phyloP scores from a whole-genome alignment of 2,888 invertebrate species.

The Calephelis perditalis region DNA sequence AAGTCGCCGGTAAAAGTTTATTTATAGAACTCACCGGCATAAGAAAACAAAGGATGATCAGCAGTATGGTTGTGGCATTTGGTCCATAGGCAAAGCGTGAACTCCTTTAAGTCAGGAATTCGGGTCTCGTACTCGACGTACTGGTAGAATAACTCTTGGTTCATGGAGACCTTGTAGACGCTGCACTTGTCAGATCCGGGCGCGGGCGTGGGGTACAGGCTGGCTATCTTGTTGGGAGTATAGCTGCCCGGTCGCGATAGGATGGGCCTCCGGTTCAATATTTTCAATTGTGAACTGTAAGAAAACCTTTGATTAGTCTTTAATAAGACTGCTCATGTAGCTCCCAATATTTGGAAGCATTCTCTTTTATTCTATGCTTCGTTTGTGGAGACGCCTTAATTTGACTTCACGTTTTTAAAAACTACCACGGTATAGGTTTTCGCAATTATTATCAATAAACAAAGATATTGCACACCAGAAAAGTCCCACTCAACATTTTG shows the following conservation, averaged over 20 bases:
- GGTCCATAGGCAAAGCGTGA: conserved; percentile 90
- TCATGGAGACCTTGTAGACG: conserved; percentile 83
- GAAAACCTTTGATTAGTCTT: not conserved
- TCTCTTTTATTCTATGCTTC: too few species aligned
- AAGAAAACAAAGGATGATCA: conserved; percentile 90
- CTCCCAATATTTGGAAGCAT: too few species aligned
- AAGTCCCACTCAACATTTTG: too few species aligned
- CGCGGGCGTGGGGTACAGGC: conserved; percentile 33
- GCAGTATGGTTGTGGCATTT: conserved; percentile 89
- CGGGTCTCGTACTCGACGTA: conserved; percentile 85
- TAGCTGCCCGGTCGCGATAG: conserved; percentile 32
- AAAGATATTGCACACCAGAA: too few species aligned
- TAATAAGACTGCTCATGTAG: too few species aligned
- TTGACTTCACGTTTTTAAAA: too few species aligned
- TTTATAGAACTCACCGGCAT: conserved; percentile 80
- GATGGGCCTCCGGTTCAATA: conserved; percentile 54
- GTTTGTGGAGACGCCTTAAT: too few species aligned
- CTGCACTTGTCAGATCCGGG: conserved; percentile 77
- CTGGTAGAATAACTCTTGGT: conserved; percentile 83
- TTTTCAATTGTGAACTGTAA: conserved; percentile 52
- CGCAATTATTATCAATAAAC: too few species aligned
- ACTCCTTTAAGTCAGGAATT: conserved; percentile 87
- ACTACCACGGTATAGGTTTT: too few species aligned
- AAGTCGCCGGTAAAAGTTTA: too few species aligned
- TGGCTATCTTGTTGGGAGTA: conserved; percentile 42